Base-by-base conservation (phyloP, 92 coral and sea anemone genomes). In the Epizoanthus fatuus region DNA sequence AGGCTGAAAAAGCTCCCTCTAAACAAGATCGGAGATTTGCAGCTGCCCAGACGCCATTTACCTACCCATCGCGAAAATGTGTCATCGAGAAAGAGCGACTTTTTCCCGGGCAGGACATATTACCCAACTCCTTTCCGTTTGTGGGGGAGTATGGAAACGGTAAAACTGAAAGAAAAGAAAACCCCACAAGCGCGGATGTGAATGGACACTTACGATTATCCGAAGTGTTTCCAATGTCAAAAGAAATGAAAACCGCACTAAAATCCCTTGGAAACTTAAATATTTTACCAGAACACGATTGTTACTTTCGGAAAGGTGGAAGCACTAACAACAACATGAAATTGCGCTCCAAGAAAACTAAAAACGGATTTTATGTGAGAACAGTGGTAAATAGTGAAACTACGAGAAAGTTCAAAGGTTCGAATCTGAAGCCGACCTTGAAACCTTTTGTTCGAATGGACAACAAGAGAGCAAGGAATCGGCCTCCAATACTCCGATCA, bases 221-320 rank as follows among this genome's bases (percentile, higher is more conserved):
- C 19, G 47, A 51, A 60, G 79, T 51, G 19, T 73, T 73, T 73
- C 79, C 79, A 11, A 73, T 73, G 79, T 73, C 79, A 29, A 19
- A 73, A 32, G 79, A 73, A 53, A 52, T 52, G 62, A 51, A 52
- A 52, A 73, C 16, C 5, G 79, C 42, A 7, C 17, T 73, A 15
- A 52, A 25, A 52, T 73, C 79, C 10, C 79, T 73, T 25, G 79
- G 79, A 9, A 73, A 52, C 20, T 73, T 73, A 53, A 14, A 73
- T 73, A 44, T 73, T 73, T 25, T 73, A 35, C 25, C 63, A 52
- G 79, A 53, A 4, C 62, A 12, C 11, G 79, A 53, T 17, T 15
- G 32, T 25, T 12, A 20, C 16, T 20, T 17, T 11, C 63, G 7
- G 2, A 53, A 20, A 13, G 54, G 12, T 44, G 16, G 59, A 5